Conservation (phyloP, 2,888 invertebrate species). For the Folsomia candida region DNA sequence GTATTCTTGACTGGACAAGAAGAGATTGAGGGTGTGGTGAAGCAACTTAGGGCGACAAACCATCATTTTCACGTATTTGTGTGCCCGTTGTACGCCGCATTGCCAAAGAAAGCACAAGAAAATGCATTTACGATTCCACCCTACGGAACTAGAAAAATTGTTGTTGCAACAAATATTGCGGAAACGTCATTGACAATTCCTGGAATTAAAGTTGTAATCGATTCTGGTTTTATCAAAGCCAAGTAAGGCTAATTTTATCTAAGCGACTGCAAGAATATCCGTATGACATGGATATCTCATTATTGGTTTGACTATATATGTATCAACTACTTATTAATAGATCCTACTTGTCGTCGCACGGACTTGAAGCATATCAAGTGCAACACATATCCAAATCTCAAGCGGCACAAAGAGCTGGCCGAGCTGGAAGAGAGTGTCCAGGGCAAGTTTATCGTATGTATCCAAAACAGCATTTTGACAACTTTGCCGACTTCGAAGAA, state of each 20-base stretch:
- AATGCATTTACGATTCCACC: slow-evolving; percentile 57
- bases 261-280: slow-evolving; percentile 43
- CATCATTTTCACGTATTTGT: slow-evolving; percentile 66
- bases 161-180: slow-evolving; percentile 63
- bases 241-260: slow-evolving; percentile 61
- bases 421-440: slow-evolving; percentile 82
- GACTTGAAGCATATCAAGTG: slow-evolving; percentile 78
- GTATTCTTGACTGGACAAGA: slow-evolving; percentile 95
- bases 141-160: slow-evolving; percentile 58
- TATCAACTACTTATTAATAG: no score
- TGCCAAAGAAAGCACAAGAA: slow-evolving; percentile 58
- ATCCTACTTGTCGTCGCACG: slow-evolving; percentile 74
- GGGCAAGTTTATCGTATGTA: slow-evolving; percentile 86
- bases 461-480: slow-evolving; percentile 72
- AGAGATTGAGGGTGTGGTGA: slow-evolving; percentile 73
- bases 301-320: no score
- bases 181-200: slow-evolving; percentile 64
- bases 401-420: slow-evolving; percentile 86
- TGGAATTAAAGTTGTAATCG: slow-evolving; percentile 85
- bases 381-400: slow-evolving; percentile 85
- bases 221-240: slow-evolving; percentile 87
- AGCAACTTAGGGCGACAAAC: slow-evolving; percentile 55
- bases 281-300: no score
- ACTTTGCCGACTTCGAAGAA: slow-evolving; percentile 66
- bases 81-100: slow-evolving; percentile 62